These are phyloP conservation scores for Hipposideros larvatus DNA, from an alignment of 2,797 vertebrate species.

Conservation along the genomic window DNA sequence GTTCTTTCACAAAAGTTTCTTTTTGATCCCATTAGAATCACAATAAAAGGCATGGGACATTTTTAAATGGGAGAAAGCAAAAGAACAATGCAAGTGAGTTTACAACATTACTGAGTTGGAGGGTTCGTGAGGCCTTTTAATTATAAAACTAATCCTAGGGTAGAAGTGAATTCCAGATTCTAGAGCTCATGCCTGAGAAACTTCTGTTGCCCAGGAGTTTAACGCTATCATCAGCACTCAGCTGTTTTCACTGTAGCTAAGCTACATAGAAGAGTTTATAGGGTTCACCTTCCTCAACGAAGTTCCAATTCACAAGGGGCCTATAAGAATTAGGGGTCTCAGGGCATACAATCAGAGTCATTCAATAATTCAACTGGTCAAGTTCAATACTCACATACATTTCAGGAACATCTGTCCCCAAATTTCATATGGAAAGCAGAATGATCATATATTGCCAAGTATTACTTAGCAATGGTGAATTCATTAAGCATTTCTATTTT, in stretches of 20 bases:
- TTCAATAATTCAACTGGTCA: not conserved
- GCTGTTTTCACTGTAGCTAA: not conserved
- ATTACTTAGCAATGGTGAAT: not conserved
- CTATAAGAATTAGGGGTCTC: not conserved
- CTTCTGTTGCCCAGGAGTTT: not conserved
- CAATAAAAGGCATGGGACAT: not conserved
- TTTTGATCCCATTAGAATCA: not conserved
- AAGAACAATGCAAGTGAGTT: not conserved
- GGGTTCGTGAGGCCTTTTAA: not conserved
- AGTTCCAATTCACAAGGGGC: not conserved
- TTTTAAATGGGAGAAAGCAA: not conserved
- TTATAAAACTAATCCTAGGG: not conserved
- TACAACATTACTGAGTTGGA: not conserved
- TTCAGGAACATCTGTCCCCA: not conserved
- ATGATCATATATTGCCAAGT: not conserved
- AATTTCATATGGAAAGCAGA: not conserved
- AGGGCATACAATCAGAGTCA: not conserved
- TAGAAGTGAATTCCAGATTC: not conserved
- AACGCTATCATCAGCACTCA: not conserved
- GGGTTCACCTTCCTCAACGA: not conserved
- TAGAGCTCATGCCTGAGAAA: not conserved
- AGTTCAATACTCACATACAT: not conserved
- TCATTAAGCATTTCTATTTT: constrained; percentile 22
- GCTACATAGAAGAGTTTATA: not conserved
- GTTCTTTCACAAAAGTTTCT: not conserved